Percentiles rank a stretch among this genome's conserved stretches.
Conservation (phyloP, 2,113 vertebrate genomes). For the Dipodomys spectabilis region DNA sequence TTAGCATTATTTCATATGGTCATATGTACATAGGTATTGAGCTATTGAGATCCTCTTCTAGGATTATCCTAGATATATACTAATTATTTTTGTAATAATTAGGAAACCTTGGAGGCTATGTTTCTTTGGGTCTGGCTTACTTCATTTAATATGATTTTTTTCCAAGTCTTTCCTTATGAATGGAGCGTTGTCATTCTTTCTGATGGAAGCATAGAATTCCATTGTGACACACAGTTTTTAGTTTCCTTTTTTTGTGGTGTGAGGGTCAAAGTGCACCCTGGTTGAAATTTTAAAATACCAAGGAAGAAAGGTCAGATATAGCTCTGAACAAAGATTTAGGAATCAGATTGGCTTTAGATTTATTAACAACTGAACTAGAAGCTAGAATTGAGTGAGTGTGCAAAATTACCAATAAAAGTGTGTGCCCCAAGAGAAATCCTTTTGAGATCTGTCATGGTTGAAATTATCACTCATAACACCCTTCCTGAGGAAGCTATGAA, state of each 20-base stretch:
- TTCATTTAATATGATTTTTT: no score
- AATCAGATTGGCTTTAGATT: background rate
- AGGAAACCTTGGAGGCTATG: no score
- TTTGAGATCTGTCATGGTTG: constrained; percentile 1
- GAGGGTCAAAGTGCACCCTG: background rate
- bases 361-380: background rate
- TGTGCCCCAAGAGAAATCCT: background rate
- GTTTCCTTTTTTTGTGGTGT: background rate
- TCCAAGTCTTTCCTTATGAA: no score
- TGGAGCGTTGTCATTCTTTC: no score
- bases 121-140: no score
- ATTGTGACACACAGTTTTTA: background rate
- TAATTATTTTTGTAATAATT: no score
- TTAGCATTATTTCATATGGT: no score
- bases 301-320: background rate
- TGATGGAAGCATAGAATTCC: no score
- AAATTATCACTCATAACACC: background rate
- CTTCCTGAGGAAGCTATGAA: background rate
- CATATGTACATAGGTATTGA: no score
- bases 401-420: background rate
- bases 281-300: background rate
- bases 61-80: no score
- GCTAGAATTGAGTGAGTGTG: background rate
- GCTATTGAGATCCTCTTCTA: no score
- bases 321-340: background rate